Evolutionary conservation across 2,888 invertebrate genomes (phyloP).

Genomic region (Troides helena): DNA sequence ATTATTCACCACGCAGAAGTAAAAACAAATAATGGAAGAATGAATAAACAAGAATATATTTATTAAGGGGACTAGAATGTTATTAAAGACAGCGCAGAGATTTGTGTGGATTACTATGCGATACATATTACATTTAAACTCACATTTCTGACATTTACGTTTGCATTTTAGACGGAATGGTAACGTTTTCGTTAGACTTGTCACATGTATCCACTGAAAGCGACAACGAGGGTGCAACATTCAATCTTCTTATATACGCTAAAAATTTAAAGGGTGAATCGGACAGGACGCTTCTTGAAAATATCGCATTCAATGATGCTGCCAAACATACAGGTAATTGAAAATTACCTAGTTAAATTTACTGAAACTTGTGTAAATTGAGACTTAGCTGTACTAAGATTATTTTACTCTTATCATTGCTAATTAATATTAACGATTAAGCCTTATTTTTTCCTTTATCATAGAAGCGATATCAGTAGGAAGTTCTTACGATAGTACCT

Average conservation of each 20-base stretch:
- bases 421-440: no score
- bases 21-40: no score
- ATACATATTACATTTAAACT: not conserved
- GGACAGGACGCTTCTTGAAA: constrained; percentile 89
- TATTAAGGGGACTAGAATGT: no score
- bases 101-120: not conserved
- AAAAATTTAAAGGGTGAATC: constrained; percentile 92
- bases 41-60: no score
- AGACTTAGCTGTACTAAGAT: no score
- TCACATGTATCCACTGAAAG: constrained; percentile 80
- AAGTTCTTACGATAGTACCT: no score
- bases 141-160: not conserved
- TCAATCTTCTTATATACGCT: constrained; percentile 90
- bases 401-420: no score
- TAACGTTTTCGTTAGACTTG: constrained; percentile 77
- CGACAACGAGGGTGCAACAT: constrained; percentile 76
- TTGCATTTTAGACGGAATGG: constrained; percentile 59
- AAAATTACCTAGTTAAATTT: not conserved
- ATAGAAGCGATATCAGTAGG: no score
- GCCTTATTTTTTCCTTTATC: no score
- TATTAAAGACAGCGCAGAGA: no score
- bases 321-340: constrained; percentile 89
- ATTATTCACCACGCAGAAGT: no score
- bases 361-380: no score
- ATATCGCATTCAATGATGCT: constrained; percentile 92